Percentiles rank a stretch among this genome's conserved stretches.
Conservation (phyloP, 2,888 invertebrate genomes). For the Idaea aversata region DNA sequence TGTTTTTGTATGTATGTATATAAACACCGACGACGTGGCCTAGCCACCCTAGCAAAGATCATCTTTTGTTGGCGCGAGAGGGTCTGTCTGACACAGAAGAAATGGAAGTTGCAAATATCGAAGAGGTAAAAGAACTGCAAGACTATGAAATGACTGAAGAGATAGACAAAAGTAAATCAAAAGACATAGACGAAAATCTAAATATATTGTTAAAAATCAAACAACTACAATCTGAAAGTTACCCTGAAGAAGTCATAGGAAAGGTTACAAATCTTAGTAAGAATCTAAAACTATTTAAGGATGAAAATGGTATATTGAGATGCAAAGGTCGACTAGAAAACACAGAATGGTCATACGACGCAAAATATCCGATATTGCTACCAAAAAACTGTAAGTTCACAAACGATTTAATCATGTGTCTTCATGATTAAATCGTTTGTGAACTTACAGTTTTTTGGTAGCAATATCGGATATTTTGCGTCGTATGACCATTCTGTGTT, state of each 20-base stretch:
- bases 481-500: background rate
- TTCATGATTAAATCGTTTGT: conserved; percentile 17
- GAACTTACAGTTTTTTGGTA: conserved; percentile 15
- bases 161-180: conserved; percentile 9
- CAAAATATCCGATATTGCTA: background rate
- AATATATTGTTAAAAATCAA: background rate
- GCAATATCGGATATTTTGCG: background rate
- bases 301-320: conserved; percentile 19
- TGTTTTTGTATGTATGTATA: no score
- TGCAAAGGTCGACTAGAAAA: conserved; percentile 16
- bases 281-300: conserved; percentile 18
- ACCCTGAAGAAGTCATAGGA: conserved; percentile 2
- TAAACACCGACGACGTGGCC: background rate
- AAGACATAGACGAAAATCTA: background rate
- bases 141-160: background rate
- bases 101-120: no score
- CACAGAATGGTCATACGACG: background rate
- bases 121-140: no score
- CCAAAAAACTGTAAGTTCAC: conserved; percentile 19
- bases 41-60: background rate
- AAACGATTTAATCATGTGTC: conserved; percentile 18
- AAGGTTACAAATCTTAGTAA: conserved; percentile 15
- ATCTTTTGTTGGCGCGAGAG: background rate
- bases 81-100: background rate
- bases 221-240: conserved; percentile 5